Evolutionary conservation across 30 jellyfish, hydroid and myxozoan genomes (phyloP).

Genomic region (Hydra vulgaris): DNA sequence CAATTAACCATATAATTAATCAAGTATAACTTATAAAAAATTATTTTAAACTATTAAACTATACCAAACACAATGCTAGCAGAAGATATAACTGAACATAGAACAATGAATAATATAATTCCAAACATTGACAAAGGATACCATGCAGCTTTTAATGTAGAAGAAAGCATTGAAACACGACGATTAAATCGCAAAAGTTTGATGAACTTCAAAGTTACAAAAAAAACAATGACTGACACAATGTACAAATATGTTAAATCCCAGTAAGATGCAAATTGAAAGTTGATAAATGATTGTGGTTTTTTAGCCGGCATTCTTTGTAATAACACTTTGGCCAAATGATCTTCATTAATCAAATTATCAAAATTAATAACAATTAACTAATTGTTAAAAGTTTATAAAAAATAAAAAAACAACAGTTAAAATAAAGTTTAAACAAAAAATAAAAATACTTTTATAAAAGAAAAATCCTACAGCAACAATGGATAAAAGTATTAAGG

Average conservation of each 20-base stretch:
- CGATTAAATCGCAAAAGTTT: conserved; percentile 77
- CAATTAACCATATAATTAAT: too few relatives aligned
- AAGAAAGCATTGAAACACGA: conserved; percentile 73
- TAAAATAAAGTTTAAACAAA: neutral
- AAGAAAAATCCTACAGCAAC: conserved; percentile 84
- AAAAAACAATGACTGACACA: conserved; percentile 74
- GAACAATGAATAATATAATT: conserved; percentile 61
- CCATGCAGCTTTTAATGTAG: conserved; percentile 81
- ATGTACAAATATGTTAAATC: conserved; percentile 59
- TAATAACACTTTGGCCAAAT: conserved; percentile 60
- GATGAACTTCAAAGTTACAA: conserved; percentile 78
- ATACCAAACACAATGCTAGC: conserved; percentile 74
- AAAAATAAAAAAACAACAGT: too few relatives aligned
- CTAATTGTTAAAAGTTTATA: too few relatives aligned
- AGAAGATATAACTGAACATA: conserved; percentile 43
- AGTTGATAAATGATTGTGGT: conserved; percentile 66
- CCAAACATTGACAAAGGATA: conserved; percentile 79
- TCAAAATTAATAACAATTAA: too few relatives aligned
- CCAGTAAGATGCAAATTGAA: conserved; percentile 95
- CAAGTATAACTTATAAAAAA: too few relatives aligned
- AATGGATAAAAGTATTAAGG: conserved; percentile 46
- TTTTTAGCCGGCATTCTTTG: conserved; percentile 55
- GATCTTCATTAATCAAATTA: too few relatives aligned
- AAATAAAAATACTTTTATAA: conserved; percentile 44
- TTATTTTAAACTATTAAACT: conserved; percentile 46